These are phyloP conservation scores for Panagrolaimus sp. DNA, from an alignment of 1,140 invertebrate genomes.

Conservation along the genomic window DNA sequence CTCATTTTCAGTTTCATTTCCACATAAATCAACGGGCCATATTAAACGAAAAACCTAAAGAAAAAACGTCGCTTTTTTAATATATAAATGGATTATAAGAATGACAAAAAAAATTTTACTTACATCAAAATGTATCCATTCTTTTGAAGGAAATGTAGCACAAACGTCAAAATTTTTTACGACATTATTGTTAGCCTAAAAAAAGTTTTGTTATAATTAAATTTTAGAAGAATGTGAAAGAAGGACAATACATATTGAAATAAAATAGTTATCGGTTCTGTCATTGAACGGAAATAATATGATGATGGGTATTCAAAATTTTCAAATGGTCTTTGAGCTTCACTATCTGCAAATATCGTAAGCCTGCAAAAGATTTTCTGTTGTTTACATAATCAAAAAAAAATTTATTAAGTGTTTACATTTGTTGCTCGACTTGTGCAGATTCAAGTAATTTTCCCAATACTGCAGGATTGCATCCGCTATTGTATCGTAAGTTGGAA, in stretches of 20 bases:
- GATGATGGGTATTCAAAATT: neutral
- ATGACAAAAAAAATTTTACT: neutral
- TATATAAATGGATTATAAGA: no score
- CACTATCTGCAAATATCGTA: neutral
- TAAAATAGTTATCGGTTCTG: neutral
- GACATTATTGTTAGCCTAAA: neutral
- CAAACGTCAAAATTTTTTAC: neutral
- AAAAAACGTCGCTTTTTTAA: no score
- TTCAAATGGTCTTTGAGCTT: neutral
- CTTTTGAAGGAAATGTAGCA: neutral
- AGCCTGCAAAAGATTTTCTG: no score
- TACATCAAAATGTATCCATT: neutral
- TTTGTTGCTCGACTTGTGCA: neutral
- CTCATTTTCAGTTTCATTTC: neutral
- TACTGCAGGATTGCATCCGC: neutral
- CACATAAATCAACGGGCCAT: conserved; percentile 6
- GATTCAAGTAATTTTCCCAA: neutral
- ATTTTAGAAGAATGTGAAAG: no score
- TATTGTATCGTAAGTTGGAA: neutral
- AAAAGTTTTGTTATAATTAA: no score
- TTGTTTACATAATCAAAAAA: neutral
- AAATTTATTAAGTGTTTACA: neutral
- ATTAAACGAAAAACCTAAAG: neutral
- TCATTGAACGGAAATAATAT: neutral
- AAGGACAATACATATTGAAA: neutral